phyloP scores from a whole-genome alignment of 1,140 invertebrate species.

The Drosophila pachea region DNA sequence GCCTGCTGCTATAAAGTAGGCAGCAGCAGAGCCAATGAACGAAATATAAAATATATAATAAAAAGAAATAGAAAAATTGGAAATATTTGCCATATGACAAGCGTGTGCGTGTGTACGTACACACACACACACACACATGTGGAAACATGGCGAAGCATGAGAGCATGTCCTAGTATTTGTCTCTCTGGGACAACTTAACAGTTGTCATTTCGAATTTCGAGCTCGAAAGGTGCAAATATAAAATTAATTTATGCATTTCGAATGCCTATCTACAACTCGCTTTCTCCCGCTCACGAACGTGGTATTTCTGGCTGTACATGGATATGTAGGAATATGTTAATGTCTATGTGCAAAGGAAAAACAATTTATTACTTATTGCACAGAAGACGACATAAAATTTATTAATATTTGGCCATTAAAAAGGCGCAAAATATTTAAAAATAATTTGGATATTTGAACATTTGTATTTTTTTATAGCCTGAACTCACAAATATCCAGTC shows the following conservation, averaged over 20 bases:
- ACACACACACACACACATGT: slow-evolving; percentile 11
- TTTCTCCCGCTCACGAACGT: background rate
- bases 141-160: slow-evolving; percentile 27
- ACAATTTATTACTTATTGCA: slow-evolving; percentile 73
- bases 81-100: slow-evolving; percentile 67
- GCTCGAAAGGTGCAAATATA: slow-evolving; percentile 66
- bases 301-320: background rate
- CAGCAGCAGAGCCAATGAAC: slow-evolving; percentile 61
- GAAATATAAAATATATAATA: slow-evolving; percentile 63
- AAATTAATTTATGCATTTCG: slow-evolving; percentile 35
- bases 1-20: slow-evolving; percentile 56
- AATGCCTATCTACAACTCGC: background rate
- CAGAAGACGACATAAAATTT: slow-evolving; percentile 64
- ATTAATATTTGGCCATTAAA: slow-evolving; percentile 72
- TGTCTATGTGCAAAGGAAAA: slow-evolving; percentile 39
- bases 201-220: slow-evolving; percentile 73
- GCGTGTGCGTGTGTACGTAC: slow-evolving; percentile 10
- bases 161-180: slow-evolving; percentile 31
- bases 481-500: too few relatives aligned
- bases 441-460: slow-evolving; percentile 51
- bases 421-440: slow-evolving; percentile 61
- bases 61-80: slow-evolving; percentile 71
- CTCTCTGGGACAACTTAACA: slow-evolving; percentile 50
- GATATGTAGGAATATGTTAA: slow-evolving; percentile 17
- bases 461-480: slow-evolving; percentile 45